Conservation (phyloP, 2,797 vertebrate species). For the Hydrocynus forskahlii region DNA sequence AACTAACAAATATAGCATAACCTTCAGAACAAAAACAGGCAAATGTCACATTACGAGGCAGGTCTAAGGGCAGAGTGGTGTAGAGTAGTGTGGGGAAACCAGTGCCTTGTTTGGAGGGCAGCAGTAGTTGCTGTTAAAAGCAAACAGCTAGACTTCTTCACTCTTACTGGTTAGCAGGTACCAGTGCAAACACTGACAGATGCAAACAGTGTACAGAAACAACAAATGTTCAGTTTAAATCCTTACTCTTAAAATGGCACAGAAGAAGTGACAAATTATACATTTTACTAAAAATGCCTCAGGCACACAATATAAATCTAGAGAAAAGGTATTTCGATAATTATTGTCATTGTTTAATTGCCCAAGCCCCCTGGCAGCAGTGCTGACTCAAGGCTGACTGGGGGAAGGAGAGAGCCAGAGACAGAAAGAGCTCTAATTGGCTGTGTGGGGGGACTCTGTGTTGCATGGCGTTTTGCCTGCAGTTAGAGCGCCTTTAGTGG, state of each 20-base stretch:
- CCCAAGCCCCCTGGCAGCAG: neutral
- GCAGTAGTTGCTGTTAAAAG: neutral
- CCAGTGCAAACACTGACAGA: neutral
- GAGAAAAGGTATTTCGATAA: neutral
- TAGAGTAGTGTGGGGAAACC: too few relatives aligned
- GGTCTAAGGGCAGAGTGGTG: too few relatives aligned
- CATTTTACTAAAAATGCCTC: too few relatives aligned
- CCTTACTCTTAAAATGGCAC: neutral
- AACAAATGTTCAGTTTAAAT: too few relatives aligned
- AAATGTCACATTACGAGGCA: too few relatives aligned
- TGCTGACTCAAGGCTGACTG: neutral
- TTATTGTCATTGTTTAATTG: neutral
- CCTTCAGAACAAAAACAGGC: too few relatives aligned
- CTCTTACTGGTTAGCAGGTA: neutral
- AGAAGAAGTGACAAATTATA: neutral
- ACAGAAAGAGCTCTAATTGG: constrained; percentile 37
- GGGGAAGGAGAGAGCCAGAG: neutral
- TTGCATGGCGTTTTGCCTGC: constrained; percentile 30
- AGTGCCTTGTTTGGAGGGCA: too few relatives aligned
- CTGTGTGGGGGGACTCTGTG: constrained; percentile 27
- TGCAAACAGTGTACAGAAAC: neutral
- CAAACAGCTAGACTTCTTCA: neutral
- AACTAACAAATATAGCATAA: too few relatives aligned
- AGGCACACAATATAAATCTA: neutral
- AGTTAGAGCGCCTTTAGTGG: constrained; percentile 26